Conservation (phyloP, 1,140 invertebrate genomes). For the Psilanteris sp. region DNA sequence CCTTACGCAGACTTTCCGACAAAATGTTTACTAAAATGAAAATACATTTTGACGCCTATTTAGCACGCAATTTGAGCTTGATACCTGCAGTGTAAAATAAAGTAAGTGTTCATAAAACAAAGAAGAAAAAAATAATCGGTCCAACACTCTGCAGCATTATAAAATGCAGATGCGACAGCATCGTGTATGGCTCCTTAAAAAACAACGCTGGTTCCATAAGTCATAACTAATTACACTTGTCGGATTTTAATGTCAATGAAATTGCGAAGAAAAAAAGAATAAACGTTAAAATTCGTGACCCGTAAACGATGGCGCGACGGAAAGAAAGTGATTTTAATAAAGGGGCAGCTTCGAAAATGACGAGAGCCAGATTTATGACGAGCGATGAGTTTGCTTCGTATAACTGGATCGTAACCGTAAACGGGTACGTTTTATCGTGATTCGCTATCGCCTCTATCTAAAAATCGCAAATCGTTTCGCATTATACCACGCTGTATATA, state of each 20-base stretch:
- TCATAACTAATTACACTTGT: slow-evolving; percentile 59
- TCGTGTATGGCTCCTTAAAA: slow-evolving; percentile 36
- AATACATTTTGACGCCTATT: slow-evolving; percentile 43
- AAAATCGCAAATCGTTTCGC: slow-evolving; percentile 55
- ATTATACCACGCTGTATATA: slow-evolving; percentile 32
- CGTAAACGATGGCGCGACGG: slow-evolving; percentile 35
- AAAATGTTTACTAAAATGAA: slow-evolving; percentile 57
- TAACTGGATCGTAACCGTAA: slow-evolving; percentile 64
- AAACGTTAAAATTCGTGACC: slow-evolving; percentile 41
- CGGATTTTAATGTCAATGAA: slow-evolving; percentile 45
- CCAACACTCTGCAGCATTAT: slow-evolving; percentile 49
- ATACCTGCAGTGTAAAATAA: slow-evolving; percentile 40
- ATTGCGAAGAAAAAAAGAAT: slow-evolving; percentile 43
- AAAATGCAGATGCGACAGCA: slow-evolving; percentile 54
- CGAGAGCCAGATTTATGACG: slow-evolving; percentile 61
- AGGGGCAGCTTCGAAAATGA: slow-evolving; percentile 58
- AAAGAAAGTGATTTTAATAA: slow-evolving; percentile 63
- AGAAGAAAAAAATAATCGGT: slow-evolving; percentile 43
- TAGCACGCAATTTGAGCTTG: slow-evolving; percentile 40
- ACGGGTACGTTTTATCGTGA: slow-evolving; percentile 60
- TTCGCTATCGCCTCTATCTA: slow-evolving; percentile 56
- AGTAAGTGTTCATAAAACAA: slow-evolving; percentile 55
- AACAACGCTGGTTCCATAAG: slow-evolving; percentile 37
- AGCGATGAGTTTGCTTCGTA: slow-evolving; percentile 58
- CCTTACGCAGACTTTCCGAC: slow-evolving; percentile 20